Conservation (phyloP, 2,888 invertebrate genomes). For the Tribolium freemani region DNA sequence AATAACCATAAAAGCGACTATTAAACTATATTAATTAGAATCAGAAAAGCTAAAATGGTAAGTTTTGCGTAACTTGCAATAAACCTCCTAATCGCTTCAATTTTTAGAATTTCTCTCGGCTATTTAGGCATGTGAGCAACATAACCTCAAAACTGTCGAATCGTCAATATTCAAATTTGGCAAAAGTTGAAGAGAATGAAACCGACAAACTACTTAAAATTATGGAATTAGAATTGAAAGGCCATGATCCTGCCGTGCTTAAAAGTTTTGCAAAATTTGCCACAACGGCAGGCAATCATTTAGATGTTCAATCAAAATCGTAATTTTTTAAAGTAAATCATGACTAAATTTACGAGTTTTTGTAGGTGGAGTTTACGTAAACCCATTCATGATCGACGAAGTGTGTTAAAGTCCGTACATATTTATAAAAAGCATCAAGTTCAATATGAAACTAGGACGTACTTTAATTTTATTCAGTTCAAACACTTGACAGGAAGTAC, state of each 20-base stretch:
- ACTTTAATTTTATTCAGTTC: slow-evolving; percentile 87
- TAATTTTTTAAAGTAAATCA: slow-evolving; percentile 65
- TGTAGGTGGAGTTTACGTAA: slow-evolving; percentile 82
- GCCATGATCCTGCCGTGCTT: slow-evolving; percentile 89
- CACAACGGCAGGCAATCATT: slow-evolving; percentile 82
- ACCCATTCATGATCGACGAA: slow-evolving; percentile 81
- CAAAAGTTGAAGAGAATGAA: slow-evolving; percentile 59
- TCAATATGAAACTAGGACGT: slow-evolving; percentile 96
- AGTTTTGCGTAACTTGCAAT: not conserved
- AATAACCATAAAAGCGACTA: not conserved
- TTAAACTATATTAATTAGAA: not conserved
- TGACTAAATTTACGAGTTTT: not conserved
- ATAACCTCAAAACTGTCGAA: not conserved
- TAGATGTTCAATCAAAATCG: slow-evolving; percentile 84
- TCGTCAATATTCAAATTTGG: slow-evolving; percentile 5
- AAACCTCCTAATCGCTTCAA: too few relatives aligned
- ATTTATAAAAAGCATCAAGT: slow-evolving; percentile 94
- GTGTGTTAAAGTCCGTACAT: slow-evolving; percentile 89
- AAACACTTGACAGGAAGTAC: slow-evolving; percentile 94
- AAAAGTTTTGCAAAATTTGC: slow-evolving; percentile 91
- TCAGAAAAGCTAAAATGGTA: not conserved
- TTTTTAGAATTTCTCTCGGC: not conserved
- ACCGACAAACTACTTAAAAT: slow-evolving; percentile 85
- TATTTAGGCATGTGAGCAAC: not conserved
- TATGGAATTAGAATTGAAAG: slow-evolving; percentile 88